These are phyloP conservation scores for Morone chrysops DNA, from an alignment of 2,113 vertebrate species.

Conservation along the genomic window DNA sequence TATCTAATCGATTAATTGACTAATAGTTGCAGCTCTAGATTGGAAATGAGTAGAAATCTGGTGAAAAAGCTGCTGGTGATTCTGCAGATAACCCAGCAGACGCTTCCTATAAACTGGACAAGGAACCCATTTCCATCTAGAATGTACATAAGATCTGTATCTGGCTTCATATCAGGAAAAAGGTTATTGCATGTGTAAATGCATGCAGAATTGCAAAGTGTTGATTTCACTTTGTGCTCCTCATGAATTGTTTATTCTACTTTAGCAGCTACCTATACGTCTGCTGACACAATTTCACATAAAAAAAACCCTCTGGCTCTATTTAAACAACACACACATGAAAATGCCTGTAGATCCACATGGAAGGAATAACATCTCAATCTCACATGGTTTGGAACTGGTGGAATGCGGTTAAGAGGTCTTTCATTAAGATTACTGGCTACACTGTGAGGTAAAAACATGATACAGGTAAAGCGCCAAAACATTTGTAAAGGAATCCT, in stretches of 20 bases:
- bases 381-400: neutral
- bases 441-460: constrained; percentile 22
- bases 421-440: neutral
- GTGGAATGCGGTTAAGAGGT: neutral
- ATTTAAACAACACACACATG: neutral
- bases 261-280: constrained; percentile 15
- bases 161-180: too few species aligned
- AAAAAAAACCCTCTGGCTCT: neutral
- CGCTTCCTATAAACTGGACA: neutral
- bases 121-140: neutral
- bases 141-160: constrained; percentile 1
- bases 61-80: neutral
- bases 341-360: constrained; percentile 1
- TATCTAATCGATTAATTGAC: too few species aligned
- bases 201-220: neutral
- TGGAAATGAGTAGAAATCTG: neutral
- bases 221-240: too few species aligned
- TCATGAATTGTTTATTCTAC: neutral
- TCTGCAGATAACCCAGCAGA: neutral
- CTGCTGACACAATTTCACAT: neutral
- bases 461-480: neutral
- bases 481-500: constrained; percentile 1
- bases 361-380: neutral
- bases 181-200: neutral
- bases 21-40: neutral